Evolutionary conservation across 2,888 invertebrate species (phyloP).

Genomic region (Spodoptera exigua): DNA sequence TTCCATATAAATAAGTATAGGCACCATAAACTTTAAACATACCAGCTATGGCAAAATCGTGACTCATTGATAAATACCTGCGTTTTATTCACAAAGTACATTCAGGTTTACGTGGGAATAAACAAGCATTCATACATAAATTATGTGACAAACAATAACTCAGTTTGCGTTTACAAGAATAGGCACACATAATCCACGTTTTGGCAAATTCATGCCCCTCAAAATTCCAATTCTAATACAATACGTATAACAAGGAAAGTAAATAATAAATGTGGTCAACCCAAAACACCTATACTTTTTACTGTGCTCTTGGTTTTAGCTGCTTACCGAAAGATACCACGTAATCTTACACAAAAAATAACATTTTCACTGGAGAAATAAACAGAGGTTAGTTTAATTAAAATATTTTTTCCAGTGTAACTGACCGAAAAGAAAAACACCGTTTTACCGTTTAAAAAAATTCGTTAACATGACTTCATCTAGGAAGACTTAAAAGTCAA

Average conservation of each 20-base stretch:
- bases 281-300: too few relatives aligned
- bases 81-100: constrained; percentile 35
- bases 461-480: too few relatives aligned
- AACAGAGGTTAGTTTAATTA: too few relatives aligned
- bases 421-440: too few relatives aligned
- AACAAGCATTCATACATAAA: constrained; percentile 44
- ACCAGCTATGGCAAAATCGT: constrained; percentile 5
- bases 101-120: constrained; percentile 55
- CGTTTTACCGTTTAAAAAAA: too few relatives aligned
- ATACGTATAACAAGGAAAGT: constrained; percentile 1
- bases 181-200: constrained; percentile 30
- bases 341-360: too few relatives aligned
- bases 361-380: too few relatives aligned
- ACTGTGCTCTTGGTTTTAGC: too few relatives aligned
- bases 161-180: constrained; percentile 48
- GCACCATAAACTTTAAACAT: constrained; percentile 1
- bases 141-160: constrained; percentile 54
- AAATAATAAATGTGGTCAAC: too few relatives aligned
- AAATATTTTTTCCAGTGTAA: too few relatives aligned
- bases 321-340: too few relatives aligned
- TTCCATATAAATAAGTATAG: neutral
- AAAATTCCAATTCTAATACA: constrained; percentile 28
- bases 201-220: constrained; percentile 42
- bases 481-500: constrained; percentile 7
- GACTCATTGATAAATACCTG: constrained; percentile 26